Percentiles rank a stretch among this genome's conserved stretches.
Conservation (phyloP, 2,797 vertebrate species). For the Melanotaenia maccullochi region DNA sequence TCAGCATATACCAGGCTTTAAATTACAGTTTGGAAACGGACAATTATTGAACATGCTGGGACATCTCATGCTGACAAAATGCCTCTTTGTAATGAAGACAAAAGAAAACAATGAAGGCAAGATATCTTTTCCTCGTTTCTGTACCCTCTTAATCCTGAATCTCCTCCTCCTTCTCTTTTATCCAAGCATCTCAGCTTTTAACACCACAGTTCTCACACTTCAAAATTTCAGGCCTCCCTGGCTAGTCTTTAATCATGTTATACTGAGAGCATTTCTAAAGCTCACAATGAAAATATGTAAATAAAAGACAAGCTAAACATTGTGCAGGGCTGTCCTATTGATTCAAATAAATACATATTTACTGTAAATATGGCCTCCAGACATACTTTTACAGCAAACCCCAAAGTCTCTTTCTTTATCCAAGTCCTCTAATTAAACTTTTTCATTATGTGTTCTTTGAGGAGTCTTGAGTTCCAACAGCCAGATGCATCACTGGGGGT, state of each 20-base stretch:
- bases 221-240: slow-evolving; percentile 21
- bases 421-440: not conserved
- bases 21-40: slow-evolving; percentile 61
- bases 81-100: slow-evolving; percentile 30
- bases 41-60: slow-evolving; percentile 64
- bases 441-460: not conserved
- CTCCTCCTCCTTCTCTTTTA: slow-evolving; percentile 25
- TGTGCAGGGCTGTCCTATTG: slow-evolving; percentile 14
- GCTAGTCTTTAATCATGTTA: slow-evolving; percentile 57
- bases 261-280: slow-evolving; percentile 35
- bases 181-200: slow-evolving; percentile 21
- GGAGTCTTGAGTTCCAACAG: slow-evolving; percentile 19
- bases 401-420: slow-evolving; percentile 12
- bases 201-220: slow-evolving; percentile 19
- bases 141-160: slow-evolving; percentile 10
- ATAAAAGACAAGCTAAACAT: slow-evolving; percentile 36
- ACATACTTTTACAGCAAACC: not conserved
- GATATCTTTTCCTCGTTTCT: slow-evolving; percentile 13
- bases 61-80: slow-evolving; percentile 33
- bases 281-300: slow-evolving; percentile 18
- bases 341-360: slow-evolving; percentile 12
- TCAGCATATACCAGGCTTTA: slow-evolving; percentile 26
- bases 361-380: not conserved
- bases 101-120: slow-evolving; percentile 16
- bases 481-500: slow-evolving; percentile 6